phyloP scores from a whole-genome alignment of 2,113 vertebrate species.

The Thamnophis sirtalis region DNA sequence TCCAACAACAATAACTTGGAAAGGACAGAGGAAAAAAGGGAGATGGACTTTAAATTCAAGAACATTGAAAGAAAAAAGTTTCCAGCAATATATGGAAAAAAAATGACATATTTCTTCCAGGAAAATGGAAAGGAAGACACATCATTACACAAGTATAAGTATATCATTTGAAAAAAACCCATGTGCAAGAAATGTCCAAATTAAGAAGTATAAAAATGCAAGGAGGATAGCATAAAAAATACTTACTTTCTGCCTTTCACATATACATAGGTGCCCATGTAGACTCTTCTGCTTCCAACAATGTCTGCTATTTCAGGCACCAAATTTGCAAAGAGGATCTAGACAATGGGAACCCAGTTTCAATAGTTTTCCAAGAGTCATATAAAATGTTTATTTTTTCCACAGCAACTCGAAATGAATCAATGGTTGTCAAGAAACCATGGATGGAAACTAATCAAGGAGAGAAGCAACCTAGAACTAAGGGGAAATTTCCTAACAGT shows the following conservation, averaged over 20 bases:
- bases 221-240: background rate
- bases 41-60: no score
- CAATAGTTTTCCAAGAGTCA: background rate
- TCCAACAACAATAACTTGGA: no score
- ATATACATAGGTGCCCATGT: slow-evolving; percentile 41
- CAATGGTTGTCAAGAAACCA: no score
- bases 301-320: slow-evolving; percentile 66
- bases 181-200: background rate
- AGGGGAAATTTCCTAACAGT: no score
- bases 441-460: no score
- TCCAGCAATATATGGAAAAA: no score
- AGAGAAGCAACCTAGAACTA: no score
- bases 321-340: slow-evolving; percentile 66
- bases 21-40: no score
- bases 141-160: no score
- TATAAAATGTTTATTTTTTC: background rate
- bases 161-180: background rate
- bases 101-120: no score
- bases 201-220: background rate
- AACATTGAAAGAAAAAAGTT: no score
- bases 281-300: slow-evolving; percentile 52
- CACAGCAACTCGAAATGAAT: background rate
- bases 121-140: no score
- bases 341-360: slow-evolving; percentile 19
- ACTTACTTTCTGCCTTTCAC: slow-evolving; percentile 65